Conservation (phyloP, 1,140 invertebrate species). For the Zaprionus taronus region DNA sequence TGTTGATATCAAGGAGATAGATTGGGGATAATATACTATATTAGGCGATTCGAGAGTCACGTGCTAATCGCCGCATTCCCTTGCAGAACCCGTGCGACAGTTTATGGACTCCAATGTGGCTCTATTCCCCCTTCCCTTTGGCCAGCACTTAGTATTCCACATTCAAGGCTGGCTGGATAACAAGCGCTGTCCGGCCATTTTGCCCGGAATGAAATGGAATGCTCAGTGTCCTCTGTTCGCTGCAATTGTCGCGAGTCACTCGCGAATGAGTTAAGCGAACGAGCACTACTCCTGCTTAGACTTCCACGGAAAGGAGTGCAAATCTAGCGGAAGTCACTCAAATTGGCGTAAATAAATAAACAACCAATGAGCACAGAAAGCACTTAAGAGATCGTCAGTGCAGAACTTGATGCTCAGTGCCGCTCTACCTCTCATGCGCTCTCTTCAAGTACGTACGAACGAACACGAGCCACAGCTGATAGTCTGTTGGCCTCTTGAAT, state of each 20-base stretch:
- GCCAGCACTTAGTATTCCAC: constrained; percentile 37
- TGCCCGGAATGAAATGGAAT: constrained; percentile 85
- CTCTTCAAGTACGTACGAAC: neutral
- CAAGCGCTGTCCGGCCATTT: constrained; percentile 86
- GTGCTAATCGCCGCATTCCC: constrained; percentile 74
- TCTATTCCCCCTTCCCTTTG: neutral
- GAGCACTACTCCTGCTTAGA: neutral
- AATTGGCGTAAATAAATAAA: neutral
- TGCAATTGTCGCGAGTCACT: constrained; percentile 78
- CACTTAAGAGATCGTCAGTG: neutral
- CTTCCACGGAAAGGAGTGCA: neutral
- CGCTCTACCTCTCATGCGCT: neutral
- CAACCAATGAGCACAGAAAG: neutral
- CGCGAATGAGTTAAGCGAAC: constrained; percentile 88
- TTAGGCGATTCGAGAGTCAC: constrained; percentile 58
- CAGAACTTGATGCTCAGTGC: neutral
- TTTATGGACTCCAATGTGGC: constrained; percentile 63
- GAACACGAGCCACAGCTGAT: neutral
- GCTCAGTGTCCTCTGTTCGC: constrained; percentile 85
- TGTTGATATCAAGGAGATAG: too few relatives aligned
- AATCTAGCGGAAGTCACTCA: neutral
- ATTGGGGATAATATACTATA: too few relatives aligned
- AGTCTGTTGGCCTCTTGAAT: too few relatives aligned
- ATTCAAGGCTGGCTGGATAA: constrained; percentile 91
- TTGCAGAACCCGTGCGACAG: constrained; percentile 50